Base-by-base conservation (phyloP, 2,113 vertebrate genomes). In the Micronycteris hirsuta region DNA sequence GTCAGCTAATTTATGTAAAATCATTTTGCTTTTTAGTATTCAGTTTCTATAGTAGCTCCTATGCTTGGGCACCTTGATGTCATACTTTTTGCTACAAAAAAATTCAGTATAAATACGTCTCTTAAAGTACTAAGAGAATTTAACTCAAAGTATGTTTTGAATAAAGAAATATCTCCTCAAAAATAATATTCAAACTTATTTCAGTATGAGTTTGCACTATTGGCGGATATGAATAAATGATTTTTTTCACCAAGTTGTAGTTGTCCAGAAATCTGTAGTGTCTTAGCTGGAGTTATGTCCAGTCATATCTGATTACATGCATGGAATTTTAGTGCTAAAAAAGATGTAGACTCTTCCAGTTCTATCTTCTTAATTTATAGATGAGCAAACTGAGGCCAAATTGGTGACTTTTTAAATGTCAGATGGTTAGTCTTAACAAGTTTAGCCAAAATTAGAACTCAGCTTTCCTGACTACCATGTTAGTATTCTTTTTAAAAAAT, bases 61-160 rank as follows among this genome's bases (percentile, higher is more conserved):
- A 31, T 88, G 24, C 63, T 85, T 84, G 38, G 45, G 45, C 8
- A 80, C 17, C n/a, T 41, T 71, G 24, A 67, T 70, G 77, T 88
- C 73, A 78, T 0, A 47, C 12, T 77, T 96, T 65, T 70, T 84
- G n/a, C 84, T 71, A 38, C 24, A 93, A 20, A 41, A 73, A 71
- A 81, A 88, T 93, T 76, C 86, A 47, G 5, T 43, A 76, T 45
- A 76, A 63, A 63, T 74, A 61, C 61, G 11, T 74, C 31, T 89
- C 89, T 83, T 63, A 90, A 84, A 41, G 20, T n/a, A 92, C 5
- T 56, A 86, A 88, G 65, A 81, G 47, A 49, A 95, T 74, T 94
- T 85, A 84, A 94, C 41, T 92, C 36, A 95, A 74, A 95, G 36
- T 49, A 49, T 38, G 22, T 47, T 94, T 74, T 96, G 84, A 89